Evolutionary conservation across 2,113 vertebrate genomes (phyloP).

Genomic region (Anarhynchus alexandrinus): DNA sequence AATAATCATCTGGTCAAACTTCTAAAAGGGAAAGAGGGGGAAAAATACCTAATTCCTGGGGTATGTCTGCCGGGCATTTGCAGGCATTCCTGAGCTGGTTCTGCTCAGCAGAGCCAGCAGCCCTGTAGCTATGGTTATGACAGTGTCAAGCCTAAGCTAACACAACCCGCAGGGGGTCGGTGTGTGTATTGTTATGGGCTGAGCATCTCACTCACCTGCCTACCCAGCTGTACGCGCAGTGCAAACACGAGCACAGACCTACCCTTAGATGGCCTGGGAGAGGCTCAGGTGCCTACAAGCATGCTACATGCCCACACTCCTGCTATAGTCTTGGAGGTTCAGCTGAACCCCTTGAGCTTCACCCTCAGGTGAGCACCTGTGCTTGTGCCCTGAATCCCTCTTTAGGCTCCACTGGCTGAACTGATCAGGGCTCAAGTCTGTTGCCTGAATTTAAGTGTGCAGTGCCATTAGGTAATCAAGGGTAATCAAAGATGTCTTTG

Average conservation of each 20-base stretch:
- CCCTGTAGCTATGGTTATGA: background rate
- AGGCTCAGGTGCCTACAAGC: background rate
- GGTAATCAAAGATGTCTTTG: background rate
- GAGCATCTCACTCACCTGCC: background rate
- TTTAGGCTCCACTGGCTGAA: background rate
- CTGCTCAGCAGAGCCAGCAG: background rate
- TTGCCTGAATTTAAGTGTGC: background rate
- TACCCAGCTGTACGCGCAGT: background rate
- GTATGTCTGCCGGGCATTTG: background rate
- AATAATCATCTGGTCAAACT: background rate
- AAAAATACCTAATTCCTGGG: background rate
- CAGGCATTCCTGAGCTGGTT: background rate
- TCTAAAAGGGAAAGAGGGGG: background rate
- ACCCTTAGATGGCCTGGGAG: background rate
- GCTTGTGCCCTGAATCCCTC: background rate
- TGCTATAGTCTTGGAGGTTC: background rate
- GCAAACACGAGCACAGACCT: background rate
- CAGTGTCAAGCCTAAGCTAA: background rate
- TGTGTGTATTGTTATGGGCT: background rate
- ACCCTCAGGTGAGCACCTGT: background rate
- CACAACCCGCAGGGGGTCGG: fast-evolving
- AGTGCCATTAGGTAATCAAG: background rate
- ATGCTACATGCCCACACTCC: background rate
- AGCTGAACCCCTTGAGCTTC: background rate
- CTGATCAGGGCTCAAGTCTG: background rate